Conservation (phyloP, 2,113 vertebrate species). For the Macrotus californicus region DNA sequence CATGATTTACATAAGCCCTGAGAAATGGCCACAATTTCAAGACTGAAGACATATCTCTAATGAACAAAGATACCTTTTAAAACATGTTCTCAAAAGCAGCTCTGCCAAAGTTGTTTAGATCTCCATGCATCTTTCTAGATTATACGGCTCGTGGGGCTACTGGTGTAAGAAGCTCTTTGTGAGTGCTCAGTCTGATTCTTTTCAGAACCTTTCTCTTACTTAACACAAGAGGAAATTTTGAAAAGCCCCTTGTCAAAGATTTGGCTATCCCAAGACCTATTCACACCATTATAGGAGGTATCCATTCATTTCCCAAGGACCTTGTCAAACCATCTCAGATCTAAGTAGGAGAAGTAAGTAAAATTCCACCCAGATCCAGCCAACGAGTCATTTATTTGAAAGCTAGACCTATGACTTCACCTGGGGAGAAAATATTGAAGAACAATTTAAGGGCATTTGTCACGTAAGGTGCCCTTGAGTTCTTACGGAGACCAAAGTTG, state of each 20-base stretch:
- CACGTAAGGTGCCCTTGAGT: not conserved
- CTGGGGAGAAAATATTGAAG: not conserved
- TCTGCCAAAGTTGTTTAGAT: not conserved
- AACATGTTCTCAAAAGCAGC: not conserved
- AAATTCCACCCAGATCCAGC: slow-evolving; percentile 18
- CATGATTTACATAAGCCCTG: not conserved
- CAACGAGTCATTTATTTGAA: slow-evolving; percentile 32
- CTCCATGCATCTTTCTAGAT: not conserved
- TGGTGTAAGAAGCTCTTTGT: not conserved
- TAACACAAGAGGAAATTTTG: not conserved
- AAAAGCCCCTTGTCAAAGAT: not conserved
- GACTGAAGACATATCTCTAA: not conserved
- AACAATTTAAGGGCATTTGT: not conserved
- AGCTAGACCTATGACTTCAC: not conserved
- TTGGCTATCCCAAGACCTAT: not conserved
- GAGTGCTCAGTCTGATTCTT: not conserved
- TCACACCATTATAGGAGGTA: not conserved
- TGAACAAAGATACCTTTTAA: not conserved
- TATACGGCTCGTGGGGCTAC: not conserved
- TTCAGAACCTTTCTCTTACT: not conserved
- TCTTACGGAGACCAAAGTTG: not conserved
- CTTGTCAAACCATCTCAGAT: slow-evolving; percentile 1
- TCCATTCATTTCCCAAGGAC: not conserved
- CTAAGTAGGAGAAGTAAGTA: not conserved
- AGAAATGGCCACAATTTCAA: not conserved